phyloP scores from a whole-genome alignment of 2,888 invertebrate species.

The Didymodactylos carnosus region DNA sequence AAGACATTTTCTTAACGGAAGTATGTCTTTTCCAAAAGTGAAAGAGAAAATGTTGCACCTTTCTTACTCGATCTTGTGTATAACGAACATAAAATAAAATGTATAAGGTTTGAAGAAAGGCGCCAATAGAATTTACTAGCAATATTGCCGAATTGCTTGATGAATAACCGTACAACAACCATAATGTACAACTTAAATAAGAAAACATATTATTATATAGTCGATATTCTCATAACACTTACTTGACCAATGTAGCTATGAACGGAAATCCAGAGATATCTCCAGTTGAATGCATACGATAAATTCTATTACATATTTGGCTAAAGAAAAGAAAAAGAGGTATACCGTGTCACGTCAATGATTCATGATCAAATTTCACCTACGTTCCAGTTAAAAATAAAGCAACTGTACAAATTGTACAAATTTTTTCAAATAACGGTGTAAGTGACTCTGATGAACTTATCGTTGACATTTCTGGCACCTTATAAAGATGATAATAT shows the following conservation, averaged over 20 bases:
- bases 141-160: constrained; percentile 1
- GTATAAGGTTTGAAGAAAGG: constrained; percentile 4
- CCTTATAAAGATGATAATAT: no score
- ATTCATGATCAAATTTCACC: not conserved
- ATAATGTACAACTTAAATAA: constrained; percentile 1
- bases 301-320: constrained; percentile 9
- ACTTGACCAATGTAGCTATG: constrained; percentile 11
- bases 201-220: not conserved
- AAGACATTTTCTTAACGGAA: no score
- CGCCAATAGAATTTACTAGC: constrained; percentile 1
- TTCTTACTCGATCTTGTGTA: not conserved
- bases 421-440: not conserved
- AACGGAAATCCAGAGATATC: constrained; percentile 12
- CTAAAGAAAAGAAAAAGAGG: not conserved
- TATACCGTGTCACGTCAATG: no score
- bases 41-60: not conserved
- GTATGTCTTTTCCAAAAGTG: no score
- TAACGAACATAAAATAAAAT: constrained; percentile 4
- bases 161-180: constrained; percentile 5
- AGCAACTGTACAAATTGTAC: not conserved
- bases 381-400: not conserved
- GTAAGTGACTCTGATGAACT: no score
- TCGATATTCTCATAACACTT: not conserved
- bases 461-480: no score
- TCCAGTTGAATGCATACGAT: not conserved